Percentiles rank a stretch among this genome's conserved stretches.
phyloP scores from a whole-genome alignment of 2,888 invertebrate species.

The Coenonympha glycerion region DNA sequence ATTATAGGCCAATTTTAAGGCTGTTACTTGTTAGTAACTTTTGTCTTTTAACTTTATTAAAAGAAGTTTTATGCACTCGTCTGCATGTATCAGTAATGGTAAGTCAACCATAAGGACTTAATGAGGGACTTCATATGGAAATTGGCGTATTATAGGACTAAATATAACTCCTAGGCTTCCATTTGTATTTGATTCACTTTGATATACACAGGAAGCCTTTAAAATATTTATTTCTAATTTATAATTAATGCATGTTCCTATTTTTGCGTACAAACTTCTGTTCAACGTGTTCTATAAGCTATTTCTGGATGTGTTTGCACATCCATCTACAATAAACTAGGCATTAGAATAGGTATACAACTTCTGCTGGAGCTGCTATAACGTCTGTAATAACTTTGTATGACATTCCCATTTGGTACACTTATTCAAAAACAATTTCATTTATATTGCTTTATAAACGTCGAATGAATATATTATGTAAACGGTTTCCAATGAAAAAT shows the following conservation, averaged over 20 bases:
- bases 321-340: too few species aligned
- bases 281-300: too few species aligned
- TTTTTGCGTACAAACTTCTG: too few species aligned
- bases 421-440: conserved; percentile 17
- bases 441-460: conserved; percentile 8
- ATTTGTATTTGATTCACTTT: not conserved
- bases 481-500: conserved; percentile 15
- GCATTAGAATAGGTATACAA: too few species aligned
- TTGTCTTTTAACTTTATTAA: not conserved
- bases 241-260: too few species aligned
- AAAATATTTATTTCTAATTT: too few species aligned
- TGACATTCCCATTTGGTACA: too few species aligned
- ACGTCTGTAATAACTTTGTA: too few species aligned
- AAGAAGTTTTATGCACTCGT: not conserved
- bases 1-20: too few species aligned
- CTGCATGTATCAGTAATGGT: not conserved
- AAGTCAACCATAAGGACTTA: conserved; percentile 4
- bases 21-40: too few species aligned
- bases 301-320: too few species aligned
- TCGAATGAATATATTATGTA: conserved; percentile 12
- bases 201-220: not conserved
- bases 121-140: not conserved
- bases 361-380: too few species aligned
- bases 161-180: not conserved
- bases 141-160: not conserved